A percentile compares a stretch with the other conserved stretches of the same genome.
These are phyloP conservation scores for Prionailurus viverrinus DNA, from an alignment of 2,113 vertebrate species.

Conservation along the genomic window DNA sequence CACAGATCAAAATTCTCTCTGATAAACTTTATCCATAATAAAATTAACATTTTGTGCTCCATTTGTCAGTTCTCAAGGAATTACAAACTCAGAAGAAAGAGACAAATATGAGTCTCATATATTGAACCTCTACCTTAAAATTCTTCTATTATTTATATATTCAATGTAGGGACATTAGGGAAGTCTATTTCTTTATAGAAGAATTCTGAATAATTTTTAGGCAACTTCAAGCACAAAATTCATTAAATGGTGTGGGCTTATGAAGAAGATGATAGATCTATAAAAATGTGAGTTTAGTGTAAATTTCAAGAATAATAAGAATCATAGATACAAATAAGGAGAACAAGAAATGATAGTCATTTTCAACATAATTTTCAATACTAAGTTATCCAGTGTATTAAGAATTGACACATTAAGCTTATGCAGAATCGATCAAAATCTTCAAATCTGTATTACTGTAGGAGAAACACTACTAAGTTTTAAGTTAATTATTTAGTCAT, in stretches of 20 bases:
- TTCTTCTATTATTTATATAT: background rate
- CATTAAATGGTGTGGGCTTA: background rate
- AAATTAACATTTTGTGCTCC: background rate
- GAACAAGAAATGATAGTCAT: background rate
- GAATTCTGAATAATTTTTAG: background rate
- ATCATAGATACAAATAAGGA: background rate
- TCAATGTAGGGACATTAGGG: background rate
- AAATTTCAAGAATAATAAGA: background rate
- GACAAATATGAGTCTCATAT: background rate
- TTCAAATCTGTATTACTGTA: background rate
- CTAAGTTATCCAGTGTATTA: background rate
- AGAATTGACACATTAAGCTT: background rate
- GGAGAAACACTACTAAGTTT: background rate
- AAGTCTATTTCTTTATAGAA: background rate
- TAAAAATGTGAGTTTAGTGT: background rate
- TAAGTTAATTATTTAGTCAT: background rate
- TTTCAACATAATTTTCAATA: background rate
- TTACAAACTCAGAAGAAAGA: background rate
- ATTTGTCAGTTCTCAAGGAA: background rate
- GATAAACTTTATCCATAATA: background rate
- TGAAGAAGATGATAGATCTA: slow-evolving; percentile 2
- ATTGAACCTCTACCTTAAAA: background rate
- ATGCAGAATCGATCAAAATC: background rate
- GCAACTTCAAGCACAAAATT: background rate
- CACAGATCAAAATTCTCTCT: background rate